Conservation (phyloP, 2,888 invertebrate genomes). For the Folsomia manolachei region DNA sequence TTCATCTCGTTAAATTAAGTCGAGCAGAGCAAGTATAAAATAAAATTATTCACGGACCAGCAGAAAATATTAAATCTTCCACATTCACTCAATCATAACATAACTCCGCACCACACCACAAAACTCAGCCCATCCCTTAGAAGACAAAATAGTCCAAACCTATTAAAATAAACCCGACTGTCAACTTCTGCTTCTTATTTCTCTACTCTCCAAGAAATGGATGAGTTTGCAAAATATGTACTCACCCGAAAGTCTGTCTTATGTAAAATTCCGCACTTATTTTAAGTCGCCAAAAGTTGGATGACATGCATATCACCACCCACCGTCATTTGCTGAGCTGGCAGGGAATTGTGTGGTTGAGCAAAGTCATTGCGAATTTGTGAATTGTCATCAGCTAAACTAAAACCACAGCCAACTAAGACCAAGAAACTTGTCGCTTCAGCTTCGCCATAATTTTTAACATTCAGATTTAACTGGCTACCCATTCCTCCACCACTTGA, state of each 20-base stretch:
- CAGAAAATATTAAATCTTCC: slow-evolving; percentile 15
- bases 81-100: neutral
- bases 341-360: neutral
- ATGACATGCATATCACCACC: neutral
- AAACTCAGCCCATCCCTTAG: neutral
- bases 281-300: neutral
- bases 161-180: neutral
- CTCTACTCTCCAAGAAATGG: slow-evolving; percentile 4
- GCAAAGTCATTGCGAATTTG: neutral
- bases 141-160: neutral
- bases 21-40: neutral
- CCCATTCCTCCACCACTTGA: neutral
- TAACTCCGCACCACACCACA: neutral
- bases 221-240: slow-evolving; percentile 14
- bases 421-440: neutral
- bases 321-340: neutral
- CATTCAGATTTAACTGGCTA: neutral
- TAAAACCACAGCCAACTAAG: slow-evolving; percentile 4
- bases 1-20: neutral
- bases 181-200: neutral
- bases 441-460: neutral
- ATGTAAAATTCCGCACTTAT: neutral
- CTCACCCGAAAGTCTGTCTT: neutral
- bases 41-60: neutral
- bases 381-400: neutral